Evolutionary conservation across 2,888 invertebrate genomes (phyloP).

Genomic region (Fragum whitleyi): DNA sequence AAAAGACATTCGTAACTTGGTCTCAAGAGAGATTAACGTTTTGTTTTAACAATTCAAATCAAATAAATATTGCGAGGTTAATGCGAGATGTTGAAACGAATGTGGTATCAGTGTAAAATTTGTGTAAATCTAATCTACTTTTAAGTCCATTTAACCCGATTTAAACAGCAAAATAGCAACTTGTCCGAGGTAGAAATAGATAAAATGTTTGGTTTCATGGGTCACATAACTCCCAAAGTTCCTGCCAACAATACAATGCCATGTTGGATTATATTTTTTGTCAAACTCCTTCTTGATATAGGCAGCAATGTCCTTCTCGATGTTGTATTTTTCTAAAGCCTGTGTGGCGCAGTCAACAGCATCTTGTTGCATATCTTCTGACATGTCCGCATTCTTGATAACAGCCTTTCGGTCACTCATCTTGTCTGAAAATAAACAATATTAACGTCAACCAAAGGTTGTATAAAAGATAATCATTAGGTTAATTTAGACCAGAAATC

Average conservation of each 20-base stretch:
- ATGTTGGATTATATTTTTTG: background rate
- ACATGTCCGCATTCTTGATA: background rate
- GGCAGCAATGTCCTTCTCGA: background rate
- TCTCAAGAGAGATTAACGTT: too few relatives aligned
- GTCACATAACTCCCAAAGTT: background rate
- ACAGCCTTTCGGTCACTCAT: background rate
- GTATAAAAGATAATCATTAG: too few relatives aligned
- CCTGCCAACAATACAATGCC: background rate
- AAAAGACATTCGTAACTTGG: too few relatives aligned
- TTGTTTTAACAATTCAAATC: too few relatives aligned
- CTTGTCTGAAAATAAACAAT: background rate
- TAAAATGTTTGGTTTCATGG: background rate
- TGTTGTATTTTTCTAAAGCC: background rate
- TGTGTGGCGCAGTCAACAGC: background rate
- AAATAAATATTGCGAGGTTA: too few relatives aligned
- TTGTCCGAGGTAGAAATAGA: background rate
- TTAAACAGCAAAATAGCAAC: background rate
- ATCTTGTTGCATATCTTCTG: constrained; percentile 1
- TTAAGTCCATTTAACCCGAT: background rate
- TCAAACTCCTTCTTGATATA: background rate
- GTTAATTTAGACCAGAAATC: too few relatives aligned
- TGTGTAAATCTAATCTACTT: too few relatives aligned
- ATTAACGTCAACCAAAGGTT: too few relatives aligned
- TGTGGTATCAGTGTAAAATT: too few relatives aligned
- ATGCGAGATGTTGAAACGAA: too few relatives aligned